Conservation (phyloP, 2,888 invertebrate genomes). For the Chironomus tentans region DNA sequence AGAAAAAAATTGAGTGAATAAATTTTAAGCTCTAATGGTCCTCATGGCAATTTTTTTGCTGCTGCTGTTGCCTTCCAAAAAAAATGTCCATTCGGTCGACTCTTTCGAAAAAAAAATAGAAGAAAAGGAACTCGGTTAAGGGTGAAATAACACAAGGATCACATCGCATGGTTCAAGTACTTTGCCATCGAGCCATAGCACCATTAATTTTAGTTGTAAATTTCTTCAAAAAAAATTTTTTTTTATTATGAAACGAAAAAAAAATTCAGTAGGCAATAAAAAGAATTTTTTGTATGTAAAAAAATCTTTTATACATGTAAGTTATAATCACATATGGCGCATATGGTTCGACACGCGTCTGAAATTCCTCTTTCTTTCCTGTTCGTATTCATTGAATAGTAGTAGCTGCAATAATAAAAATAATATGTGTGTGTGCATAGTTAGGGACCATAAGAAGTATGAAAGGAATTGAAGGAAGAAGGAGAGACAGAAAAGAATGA, state of each 20-base stretch:
- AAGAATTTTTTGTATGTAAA: background rate
- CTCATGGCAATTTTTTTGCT: background rate
- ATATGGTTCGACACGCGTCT: slow-evolving; percentile 26
- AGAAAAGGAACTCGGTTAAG: background rate
- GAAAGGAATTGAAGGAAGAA: background rate
- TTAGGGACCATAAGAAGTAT: background rate
- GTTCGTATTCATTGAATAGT: too few relatives aligned
- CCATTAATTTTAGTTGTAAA: background rate
- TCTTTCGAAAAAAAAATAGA: too few relatives aligned
- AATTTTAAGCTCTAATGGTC: slow-evolving; percentile 13
- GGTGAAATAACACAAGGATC: background rate
- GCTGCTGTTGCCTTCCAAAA: background rate
- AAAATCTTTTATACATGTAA: slow-evolving; percentile 5
- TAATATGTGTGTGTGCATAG: background rate
- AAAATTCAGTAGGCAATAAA: slow-evolving; percentile 5
- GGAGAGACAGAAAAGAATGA: background rate
- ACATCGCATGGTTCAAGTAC: slow-evolving; percentile 18
- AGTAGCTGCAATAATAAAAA: background rate
- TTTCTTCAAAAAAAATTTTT: background rate
- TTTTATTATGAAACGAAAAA: background rate
- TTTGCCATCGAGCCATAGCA: background rate
- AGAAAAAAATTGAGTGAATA: slow-evolving; percentile 20
- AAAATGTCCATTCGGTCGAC: too few relatives aligned
- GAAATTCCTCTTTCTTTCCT: slow-evolving; percentile 10
- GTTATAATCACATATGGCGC: slow-evolving; percentile 27